A percentile compares a stretch with the other conserved stretches of the same genome.
phyloP scores from a whole-genome alignment of 2,113 vertebrate species.

The Axis porcinus region DNA sequence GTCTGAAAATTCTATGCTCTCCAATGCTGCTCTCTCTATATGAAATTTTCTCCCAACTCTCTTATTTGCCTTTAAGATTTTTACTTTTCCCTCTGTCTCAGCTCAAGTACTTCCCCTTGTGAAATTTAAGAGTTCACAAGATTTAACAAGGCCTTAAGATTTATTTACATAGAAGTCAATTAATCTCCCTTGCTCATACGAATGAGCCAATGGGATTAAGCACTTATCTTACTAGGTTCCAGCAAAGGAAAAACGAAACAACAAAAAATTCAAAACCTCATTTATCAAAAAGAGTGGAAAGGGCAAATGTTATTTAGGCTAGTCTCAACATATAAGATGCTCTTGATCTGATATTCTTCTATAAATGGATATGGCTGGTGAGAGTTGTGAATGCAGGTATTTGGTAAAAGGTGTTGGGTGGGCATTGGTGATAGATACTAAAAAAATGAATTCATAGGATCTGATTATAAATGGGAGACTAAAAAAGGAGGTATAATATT shows the following conservation, averaged over 20 bases:
- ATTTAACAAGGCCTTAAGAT: background rate
- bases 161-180: background rate
- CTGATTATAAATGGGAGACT: background rate
- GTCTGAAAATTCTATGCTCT: background rate
- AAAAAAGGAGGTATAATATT: background rate
- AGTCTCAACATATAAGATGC: background rate
- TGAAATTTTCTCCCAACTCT: background rate
- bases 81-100: background rate
- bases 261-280: background rate
- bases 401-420: background rate
- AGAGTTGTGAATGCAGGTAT: background rate
- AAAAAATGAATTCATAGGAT: background rate
- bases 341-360: background rate
- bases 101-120: background rate
- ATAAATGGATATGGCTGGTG: background rate
- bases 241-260: conserved; percentile 16
- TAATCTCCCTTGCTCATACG: background rate
- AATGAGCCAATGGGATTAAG: background rate
- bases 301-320: background rate
- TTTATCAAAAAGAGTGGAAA: background rate
- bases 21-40: background rate
- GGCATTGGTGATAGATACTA: background rate
- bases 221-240: background rate
- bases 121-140: background rate
- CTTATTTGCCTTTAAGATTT: background rate